phyloP scores from a whole-genome alignment of 1,140 invertebrate species.

The Pogonomyrmex barbatus region DNA sequence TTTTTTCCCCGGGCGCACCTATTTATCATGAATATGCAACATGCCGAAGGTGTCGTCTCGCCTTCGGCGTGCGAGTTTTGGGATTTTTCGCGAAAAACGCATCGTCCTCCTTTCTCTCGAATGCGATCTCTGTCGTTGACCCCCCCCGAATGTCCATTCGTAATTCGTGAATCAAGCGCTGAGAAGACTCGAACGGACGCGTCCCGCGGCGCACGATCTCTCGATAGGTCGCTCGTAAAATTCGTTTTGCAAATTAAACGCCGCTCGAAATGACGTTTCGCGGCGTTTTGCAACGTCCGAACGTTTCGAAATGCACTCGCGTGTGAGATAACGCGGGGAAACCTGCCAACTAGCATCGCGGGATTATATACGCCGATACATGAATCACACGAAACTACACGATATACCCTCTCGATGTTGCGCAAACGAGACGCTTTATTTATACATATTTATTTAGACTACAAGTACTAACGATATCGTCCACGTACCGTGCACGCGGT shows the following conservation, averaged over 20 bases:
- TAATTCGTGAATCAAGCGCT: background rate
- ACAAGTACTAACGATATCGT: conserved; percentile 1
- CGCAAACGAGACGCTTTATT: conserved; percentile 1
- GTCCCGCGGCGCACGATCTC: background rate
- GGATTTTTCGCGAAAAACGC: background rate
- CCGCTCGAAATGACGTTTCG: background rate
- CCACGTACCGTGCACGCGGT: background rate
- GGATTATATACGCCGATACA: background rate
- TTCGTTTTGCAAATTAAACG: conserved; percentile 9
- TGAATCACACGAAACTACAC: conserved; percentile 26
- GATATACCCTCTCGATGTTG: background rate
- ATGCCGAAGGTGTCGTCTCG: background rate
- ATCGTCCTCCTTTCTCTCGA: background rate
- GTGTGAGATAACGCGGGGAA: background rate
- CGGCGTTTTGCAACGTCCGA: background rate
- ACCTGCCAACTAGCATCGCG: conserved; percentile 4
- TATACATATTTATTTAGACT: background rate
- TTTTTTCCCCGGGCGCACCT: too few species aligned
- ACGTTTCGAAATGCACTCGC: background rate
- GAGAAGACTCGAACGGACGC: background rate
- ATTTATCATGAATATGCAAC: background rate
- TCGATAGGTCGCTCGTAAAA: background rate
- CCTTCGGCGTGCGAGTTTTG: background rate
- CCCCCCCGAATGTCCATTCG: background rate
- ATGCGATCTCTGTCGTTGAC: background rate